Evolutionary conservation across 2,797 vertebrate species (phyloP), one percentile per base, ranked within the genome.

Genomic region (Acomys russatus): DNA sequence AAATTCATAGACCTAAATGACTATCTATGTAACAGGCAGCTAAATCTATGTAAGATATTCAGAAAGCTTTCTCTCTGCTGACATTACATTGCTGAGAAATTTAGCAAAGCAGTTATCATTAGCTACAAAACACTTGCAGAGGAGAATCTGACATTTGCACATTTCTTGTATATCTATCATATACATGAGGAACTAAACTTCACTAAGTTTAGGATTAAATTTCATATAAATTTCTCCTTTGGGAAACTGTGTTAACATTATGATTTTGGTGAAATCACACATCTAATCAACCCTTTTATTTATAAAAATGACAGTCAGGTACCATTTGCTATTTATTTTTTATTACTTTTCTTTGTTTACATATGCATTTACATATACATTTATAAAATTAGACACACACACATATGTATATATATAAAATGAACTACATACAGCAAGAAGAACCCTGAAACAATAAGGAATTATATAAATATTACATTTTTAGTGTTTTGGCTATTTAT

Each of bases 281-380:
- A 96, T 93, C 91, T 89, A 91, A 30, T 88, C 59, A 96, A 89
- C 94, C 96, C 1, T 6, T 63, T 1, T 35, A 96, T 74, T 94
- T 92, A 61, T 71, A 33, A 76, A 94, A 94, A 20, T 88, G 74
- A 91, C 93, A 85, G 33, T 25, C 33, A 93, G 68, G 79, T 33
- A 79, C 3, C 7, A 89, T 86, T 93, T 17, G 71, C 82, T 88
- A 44, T 73, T 96, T 61, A 1, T 28, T 44, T 44, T 44, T 44
- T 44, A 44, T 44, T 44, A 44, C 4, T 44, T 44, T 44, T 44
- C 3, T 44, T 44, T 44, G 44, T 44, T 44, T 44, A 44, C 44
- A 44, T 3, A 44, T 44, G 4, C 44, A 44, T 44, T 44, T 44
- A 44, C 44, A 44, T 44, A 44, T 44, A 4, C 44, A 44, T 44